These are phyloP conservation scores for Atta cephalotes DNA, from an alignment of 1,140 invertebrate genomes.

Conservation along the genomic window DNA sequence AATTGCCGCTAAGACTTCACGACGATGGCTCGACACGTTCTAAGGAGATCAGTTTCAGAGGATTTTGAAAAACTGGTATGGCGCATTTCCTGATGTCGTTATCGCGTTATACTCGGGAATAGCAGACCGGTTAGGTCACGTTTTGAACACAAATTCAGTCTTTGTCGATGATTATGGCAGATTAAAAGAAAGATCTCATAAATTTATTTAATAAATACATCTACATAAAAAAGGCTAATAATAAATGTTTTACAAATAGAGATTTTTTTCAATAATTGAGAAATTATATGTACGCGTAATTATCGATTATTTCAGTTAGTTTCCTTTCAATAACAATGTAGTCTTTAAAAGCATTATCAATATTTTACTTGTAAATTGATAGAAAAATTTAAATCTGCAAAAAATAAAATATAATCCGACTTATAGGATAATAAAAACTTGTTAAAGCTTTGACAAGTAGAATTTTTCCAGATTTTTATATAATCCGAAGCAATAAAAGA, in stretches of 20 bases:
- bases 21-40: slow-evolving; percentile 76
- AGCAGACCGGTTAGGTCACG: slow-evolving; percentile 71
- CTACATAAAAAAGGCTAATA: not conserved
- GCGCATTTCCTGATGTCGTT: slow-evolving; percentile 68
- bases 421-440: no score
- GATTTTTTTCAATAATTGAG: not conserved
- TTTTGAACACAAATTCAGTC: slow-evolving; percentile 72
- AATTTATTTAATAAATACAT: not conserved
- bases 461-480: no score
- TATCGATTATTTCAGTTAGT: not conserved
- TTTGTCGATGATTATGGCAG: slow-evolving; percentile 26
- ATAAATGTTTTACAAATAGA: not conserved
- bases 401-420: no score
- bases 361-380: no score
- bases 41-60: slow-evolving; percentile 74
- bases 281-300: not conserved
- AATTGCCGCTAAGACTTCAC: slow-evolving; percentile 65
- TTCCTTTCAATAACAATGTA: no score
- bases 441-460: no score
- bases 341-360: no score
- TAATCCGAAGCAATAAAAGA: no score
- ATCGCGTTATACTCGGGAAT: slow-evolving; percentile 67
- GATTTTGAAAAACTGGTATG: slow-evolving; percentile 76
- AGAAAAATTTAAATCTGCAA: no score
- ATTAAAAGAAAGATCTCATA: not conserved